Percentiles rank a stretch among this genome's conserved stretches.
Evolutionary conservation across 2,113 vertebrate genomes (phyloP).

Genomic region (Dissostichus mawsoni): DNA sequence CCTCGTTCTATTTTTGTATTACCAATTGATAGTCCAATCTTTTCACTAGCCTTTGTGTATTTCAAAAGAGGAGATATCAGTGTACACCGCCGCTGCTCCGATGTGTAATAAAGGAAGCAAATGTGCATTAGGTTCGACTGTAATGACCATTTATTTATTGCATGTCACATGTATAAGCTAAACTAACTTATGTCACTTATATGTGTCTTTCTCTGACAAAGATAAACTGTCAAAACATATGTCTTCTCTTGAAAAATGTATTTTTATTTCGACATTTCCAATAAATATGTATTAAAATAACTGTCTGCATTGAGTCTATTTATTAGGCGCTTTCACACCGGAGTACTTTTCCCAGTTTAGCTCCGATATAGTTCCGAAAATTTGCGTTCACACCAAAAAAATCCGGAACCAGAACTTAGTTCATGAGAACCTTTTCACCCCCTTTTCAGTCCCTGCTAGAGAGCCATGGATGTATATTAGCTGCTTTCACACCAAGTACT

Average conservation of each 20-base stretch:
- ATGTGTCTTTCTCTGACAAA: conserved; percentile 57
- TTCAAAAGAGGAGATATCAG: conserved; percentile 74
- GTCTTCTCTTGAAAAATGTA: conserved; percentile 60
- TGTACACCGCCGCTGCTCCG: conserved; percentile 64
- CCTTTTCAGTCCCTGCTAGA: no score
- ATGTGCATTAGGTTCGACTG: conserved; percentile 59
- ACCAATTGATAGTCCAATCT: conserved; percentile 66
- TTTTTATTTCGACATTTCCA: conserved; percentile 84
- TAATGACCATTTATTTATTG: conserved; percentile 80
- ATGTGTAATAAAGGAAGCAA: conserved; percentile 64
- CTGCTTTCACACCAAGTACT: no score
- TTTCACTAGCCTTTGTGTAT: conserved; percentile 75
- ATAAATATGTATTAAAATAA: conserved; percentile 77
- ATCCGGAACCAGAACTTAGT: no score
- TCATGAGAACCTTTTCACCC: no score
- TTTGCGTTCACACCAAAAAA: no score
- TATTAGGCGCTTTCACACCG: background rate
- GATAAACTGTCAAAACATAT: conserved; percentile 53
- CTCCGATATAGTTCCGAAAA: no score
- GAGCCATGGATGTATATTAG: no score
- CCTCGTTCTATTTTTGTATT: conserved; percentile 83
- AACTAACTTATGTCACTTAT: conserved; percentile 71
- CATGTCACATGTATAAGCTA: conserved; percentile 80
- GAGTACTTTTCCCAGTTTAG: no score
- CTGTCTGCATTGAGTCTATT: background rate